Conservation (phyloP, 2,888 invertebrate genomes). For the Barypeithes pellucidus region DNA sequence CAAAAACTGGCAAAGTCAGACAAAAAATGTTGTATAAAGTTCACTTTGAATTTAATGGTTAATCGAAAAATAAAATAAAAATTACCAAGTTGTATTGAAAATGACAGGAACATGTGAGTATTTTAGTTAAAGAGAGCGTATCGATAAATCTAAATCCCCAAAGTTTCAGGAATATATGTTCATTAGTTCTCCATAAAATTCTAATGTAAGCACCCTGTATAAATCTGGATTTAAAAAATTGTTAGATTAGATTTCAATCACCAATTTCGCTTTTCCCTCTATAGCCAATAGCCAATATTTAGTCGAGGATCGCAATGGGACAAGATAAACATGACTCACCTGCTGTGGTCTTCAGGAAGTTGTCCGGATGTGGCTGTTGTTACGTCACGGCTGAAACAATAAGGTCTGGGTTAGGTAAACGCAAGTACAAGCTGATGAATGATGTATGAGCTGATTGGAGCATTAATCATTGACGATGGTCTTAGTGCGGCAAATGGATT, state of each 20-base stretch:
- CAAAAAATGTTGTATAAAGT: no score
- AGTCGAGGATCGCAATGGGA: background rate
- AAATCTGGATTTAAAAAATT: no score
- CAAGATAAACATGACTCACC: conserved; percentile 43
- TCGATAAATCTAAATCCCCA: no score
- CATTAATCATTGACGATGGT: conserved; percentile 33
- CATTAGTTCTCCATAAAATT: no score
- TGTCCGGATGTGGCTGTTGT: conserved; percentile 53
- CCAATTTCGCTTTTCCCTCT: background rate
- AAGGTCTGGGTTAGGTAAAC: conserved; percentile 44
- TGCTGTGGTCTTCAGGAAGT: conserved; percentile 51
- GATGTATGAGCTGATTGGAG: conserved; percentile 35
- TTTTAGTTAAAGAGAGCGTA: no score
- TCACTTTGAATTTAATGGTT: no score
- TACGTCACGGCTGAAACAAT: conserved; percentile 54
- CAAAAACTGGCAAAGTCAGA: no score
- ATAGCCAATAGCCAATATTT: conserved; percentile 5
- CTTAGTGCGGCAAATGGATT: background rate
- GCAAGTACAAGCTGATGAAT: conserved; percentile 29
- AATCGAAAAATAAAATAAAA: no score
- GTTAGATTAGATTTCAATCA: background rate
- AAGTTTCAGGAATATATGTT: no score
- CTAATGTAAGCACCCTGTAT: no score
- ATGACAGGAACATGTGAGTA: no score
- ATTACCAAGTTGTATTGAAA: no score